Evolutionary conservation across 2,888 invertebrate species (phyloP).

Genomic region (Idaea straminata): DNA sequence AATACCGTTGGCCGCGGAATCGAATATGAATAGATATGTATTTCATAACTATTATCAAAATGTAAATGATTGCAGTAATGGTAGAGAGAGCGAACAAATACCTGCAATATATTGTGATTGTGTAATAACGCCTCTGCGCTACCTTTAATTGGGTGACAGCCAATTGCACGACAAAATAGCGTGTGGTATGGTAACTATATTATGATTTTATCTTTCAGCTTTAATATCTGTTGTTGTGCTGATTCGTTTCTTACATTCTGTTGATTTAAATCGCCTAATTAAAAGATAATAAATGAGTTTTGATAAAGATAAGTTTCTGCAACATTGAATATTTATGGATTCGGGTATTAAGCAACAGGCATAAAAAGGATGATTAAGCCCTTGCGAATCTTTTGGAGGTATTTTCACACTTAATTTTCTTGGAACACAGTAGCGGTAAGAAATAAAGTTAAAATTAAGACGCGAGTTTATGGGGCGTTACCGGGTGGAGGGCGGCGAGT

Average conservation of each 20-base stretch:
- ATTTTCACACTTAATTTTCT: constrained; percentile 78
- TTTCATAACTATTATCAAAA: constrained; percentile 24
- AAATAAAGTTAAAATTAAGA: constrained; percentile 81
- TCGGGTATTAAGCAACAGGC: constrained; percentile 27
- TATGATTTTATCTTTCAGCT: not conserved
- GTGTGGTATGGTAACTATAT: not conserved
- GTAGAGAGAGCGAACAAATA: constrained; percentile 19
- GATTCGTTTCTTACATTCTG: not conserved
- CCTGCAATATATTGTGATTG: constrained; percentile 14
- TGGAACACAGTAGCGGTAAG: constrained; percentile 73
- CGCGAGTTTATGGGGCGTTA: constrained; percentile 79
- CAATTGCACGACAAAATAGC: not conserved
- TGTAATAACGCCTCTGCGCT: not conserved
- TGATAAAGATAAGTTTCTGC: not conserved
- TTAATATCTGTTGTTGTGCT: not conserved
- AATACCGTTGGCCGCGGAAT: constrained; percentile 20
- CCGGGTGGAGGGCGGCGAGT: constrained; percentile 64
- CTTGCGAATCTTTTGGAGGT: constrained; percentile 63
- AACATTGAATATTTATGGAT: constrained; percentile 5
- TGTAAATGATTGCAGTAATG: constrained; percentile 26
- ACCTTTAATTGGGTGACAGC: not conserved
- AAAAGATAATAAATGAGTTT: not conserved
- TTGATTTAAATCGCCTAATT: not conserved
- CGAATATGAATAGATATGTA: constrained; percentile 9
- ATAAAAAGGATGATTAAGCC: constrained; percentile 46